Base-by-base conservation (phyloP, 2,113 vertebrate genomes). In the Istiophorus platypterus region DNA sequence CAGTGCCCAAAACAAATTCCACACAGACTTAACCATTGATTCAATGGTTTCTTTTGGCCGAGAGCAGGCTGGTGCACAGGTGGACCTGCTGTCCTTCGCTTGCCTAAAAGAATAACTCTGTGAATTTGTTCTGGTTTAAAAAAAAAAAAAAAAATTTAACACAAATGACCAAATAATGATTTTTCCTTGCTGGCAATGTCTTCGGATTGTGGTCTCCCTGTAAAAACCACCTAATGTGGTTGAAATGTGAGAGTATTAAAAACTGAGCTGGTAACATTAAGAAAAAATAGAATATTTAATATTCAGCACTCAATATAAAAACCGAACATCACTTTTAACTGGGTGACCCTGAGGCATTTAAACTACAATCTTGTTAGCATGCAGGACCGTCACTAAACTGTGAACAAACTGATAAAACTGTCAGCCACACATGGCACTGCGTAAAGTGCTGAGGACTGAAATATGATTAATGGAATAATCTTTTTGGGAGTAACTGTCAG, bases 21-120 rank as follows among this genome's bases (percentile, higher is more conserved):
- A 45, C 29, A 61, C 45, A 52, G 20, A n/a, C 22, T 29, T 31
- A 24, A 54, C 41, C 37, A 66, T 80, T 64, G 64, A 73, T 73
- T 74, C 68, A 74, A 75, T 10, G 62, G 61, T 71, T 85, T 89
- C 41, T 65, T 78, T 84, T 87, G 58, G 80, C 41, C 34, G 20
- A 75, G 62, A 67, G 54, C 41, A 74, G 56, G 41, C 67, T 78
- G 61, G 20, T 59, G 26, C 22, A 34, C 31, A 4, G 26, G 18
- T 69, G 56, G 5, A 47, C 27, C 80, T 64, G 7, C 37, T 72
- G 37, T 68, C 45, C 8, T 8, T 54, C 63, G 42, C n/a, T 61
- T 34, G 11, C 24, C 69, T 65, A 59, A 45, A 82, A 52, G 29
- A 42, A 24, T 15, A 42, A 57, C 41, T 62, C 1, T 0, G 15